Conservation (phyloP, 2,888 invertebrate genomes). For the Lasioglossum zephyrum region DNA sequence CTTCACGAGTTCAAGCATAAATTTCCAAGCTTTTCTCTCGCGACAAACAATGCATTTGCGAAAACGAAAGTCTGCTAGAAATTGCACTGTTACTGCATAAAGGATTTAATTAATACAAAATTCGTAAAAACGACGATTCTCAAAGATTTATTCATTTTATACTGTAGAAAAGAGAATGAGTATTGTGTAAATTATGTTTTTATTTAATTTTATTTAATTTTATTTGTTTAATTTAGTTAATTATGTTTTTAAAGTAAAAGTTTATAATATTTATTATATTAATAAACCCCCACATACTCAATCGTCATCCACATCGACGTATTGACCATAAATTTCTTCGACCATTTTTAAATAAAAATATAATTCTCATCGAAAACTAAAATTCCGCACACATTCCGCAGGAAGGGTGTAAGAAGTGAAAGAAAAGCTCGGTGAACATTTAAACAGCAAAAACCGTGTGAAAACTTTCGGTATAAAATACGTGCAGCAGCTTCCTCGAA, state of each 20-base stretch:
- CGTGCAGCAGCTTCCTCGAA: neutral
- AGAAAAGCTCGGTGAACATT: neutral
- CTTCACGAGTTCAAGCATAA: neutral
- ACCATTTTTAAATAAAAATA: neutral
- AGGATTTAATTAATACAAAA: neutral
- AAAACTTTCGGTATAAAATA: neutral
- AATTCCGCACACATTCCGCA: neutral
- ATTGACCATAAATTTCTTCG: too few relatives aligned
- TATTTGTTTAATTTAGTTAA: too few relatives aligned
- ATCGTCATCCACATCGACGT: too few relatives aligned
- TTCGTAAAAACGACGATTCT: neutral
- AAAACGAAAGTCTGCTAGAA: neutral
- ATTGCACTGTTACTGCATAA: neutral
- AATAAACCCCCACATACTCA: too few relatives aligned
- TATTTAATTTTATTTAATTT: too few relatives aligned
- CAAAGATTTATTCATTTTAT: neutral
- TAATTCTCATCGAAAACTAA: neutral
- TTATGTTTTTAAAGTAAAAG: too few relatives aligned
- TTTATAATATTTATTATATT: too few relatives aligned
- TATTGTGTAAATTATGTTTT: too few relatives aligned
- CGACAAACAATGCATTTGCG: neutral
- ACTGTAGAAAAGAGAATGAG: too few relatives aligned
- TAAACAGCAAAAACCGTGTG: neutral
- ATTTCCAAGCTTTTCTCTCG: neutral
- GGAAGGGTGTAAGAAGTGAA: neutral